A percentile compares a stretch with the other conserved stretches of the same genome.
These are phyloP conservation scores for Rhinoderma darwinii DNA, from an alignment of 2,113 vertebrate species.

Conservation along the genomic window DNA sequence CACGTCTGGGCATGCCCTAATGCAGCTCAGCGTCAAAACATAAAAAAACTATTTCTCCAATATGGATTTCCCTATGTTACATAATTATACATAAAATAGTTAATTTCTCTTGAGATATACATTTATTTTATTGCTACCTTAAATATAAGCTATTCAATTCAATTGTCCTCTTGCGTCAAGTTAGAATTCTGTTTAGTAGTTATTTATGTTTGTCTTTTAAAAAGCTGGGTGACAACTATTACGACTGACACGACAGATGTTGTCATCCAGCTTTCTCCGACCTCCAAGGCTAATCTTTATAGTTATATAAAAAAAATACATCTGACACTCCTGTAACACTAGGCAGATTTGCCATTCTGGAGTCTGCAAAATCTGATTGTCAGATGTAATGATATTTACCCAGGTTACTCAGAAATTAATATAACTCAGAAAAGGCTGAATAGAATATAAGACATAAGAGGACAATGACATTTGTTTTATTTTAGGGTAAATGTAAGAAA, in stretches of 20 bases:
- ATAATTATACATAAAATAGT: not conserved
- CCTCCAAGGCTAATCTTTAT: not conserved
- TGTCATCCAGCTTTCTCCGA: not conserved
- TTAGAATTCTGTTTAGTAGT: not conserved
- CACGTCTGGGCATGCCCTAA: too few species aligned
- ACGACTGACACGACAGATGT: not conserved
- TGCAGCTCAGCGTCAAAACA: not conserved
- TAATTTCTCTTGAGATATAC: not conserved
- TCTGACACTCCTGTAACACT: too few species aligned
- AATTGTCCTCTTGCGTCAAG: not conserved
- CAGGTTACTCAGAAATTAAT: too few species aligned
- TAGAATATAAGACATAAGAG: too few species aligned
- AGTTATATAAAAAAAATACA: not conserved
- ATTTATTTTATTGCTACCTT: not conserved
- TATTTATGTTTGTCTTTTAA: not conserved
- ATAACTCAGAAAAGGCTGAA: too few species aligned
- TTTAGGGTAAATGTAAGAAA: not conserved
- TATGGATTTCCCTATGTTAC: not conserved
- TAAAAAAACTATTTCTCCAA: not conserved
- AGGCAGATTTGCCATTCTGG: too few species aligned
- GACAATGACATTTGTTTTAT: too few species aligned
- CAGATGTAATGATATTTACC: not conserved
- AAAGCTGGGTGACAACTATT: not conserved
- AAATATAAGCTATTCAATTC: not conserved
- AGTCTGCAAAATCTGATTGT: not conserved